These are phyloP conservation scores for Fukomys damarensis DNA, from an alignment of 2,113 vertebrate species.

Conservation along the genomic window DNA sequence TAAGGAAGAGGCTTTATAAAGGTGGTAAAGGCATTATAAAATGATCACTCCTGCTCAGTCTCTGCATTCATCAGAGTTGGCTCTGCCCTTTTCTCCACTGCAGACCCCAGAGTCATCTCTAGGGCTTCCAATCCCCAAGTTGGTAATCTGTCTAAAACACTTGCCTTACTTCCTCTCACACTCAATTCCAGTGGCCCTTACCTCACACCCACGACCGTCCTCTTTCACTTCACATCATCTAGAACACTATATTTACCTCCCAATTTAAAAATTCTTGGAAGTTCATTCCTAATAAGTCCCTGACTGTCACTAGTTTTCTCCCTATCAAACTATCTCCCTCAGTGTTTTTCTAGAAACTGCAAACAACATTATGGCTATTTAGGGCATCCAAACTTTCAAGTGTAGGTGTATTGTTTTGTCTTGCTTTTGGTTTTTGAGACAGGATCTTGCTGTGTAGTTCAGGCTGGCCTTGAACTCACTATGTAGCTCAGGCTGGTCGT, in stretches of 20 bases:
- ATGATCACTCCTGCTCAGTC: background rate
- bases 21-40: background rate
- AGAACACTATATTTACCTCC: background rate
- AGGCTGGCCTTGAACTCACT: too few relatives aligned
- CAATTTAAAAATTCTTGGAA: background rate
- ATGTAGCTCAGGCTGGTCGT: too few relatives aligned
- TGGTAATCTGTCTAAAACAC: background rate
- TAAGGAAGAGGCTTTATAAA: background rate
- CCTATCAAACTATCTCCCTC: background rate
- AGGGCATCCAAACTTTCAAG: background rate
- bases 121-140: background rate
- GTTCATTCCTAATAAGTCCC: background rate
- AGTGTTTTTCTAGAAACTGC: background rate
- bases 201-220: background rate
- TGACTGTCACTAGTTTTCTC: background rate
- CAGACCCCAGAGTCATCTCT: background rate
- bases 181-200: background rate
- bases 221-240: background rate
- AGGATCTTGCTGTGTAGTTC: too few relatives aligned
- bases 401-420: background rate
- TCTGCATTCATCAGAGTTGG: background rate
- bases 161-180: background rate
- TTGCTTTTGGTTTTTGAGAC: too few relatives aligned
- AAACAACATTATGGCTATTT: background rate
- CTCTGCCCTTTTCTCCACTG: background rate